Evolutionary conservation across 2,797 vertebrate species (phyloP), one percentile per base, ranked within the genome.

Genomic region (Hapalemur alaotrensis): DNA sequence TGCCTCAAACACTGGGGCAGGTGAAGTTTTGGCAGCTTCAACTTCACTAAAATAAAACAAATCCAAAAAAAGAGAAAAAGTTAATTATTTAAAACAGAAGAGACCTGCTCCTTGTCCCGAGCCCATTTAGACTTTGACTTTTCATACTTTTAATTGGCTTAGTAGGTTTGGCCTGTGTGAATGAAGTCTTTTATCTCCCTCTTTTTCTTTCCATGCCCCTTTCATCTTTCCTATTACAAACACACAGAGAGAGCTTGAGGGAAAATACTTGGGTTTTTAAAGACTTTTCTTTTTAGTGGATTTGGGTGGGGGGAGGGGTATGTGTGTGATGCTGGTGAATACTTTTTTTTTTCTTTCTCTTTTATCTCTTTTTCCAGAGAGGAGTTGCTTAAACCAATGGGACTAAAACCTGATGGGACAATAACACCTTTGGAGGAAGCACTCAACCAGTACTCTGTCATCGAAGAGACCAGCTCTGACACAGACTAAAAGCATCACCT

Each of bases 331-430:
- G 97, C 98, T 98, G 98, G 98, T 98, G 95, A 95, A 95, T 96
- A 93, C 97, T 96, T 93, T 98, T 91, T 93, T 91, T 75, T 80
- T 88, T 25, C 70, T 93, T 91, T 95, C 97, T 90, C 95, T 96
- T 95, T 97, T 96, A n/a, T 95, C 97, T 98, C 97, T 96, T 97
- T 98, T 98, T 97, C 86, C 99, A 99, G 99, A 98, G 99, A 99
- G 98, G 99, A 99, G 96, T 98, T 99, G 97, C 99, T 99, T 98
- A 99, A 99, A 84, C 99, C 99, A 50, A 99, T 99, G 99, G 99
- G 99, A 83, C 99, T 99, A 96, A 99, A 99, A 97, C 99, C 99
- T 5, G 99, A 99, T 14, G 99, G 99, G 95, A 99, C 99, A 67
- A 98, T 99, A 98, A 99, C 99, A 12, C 99, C 99, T 97, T 99